Evolutionary conservation across 2,797 vertebrate genomes (phyloP).

Genomic region (Sebastes hopkinsi): DNA sequence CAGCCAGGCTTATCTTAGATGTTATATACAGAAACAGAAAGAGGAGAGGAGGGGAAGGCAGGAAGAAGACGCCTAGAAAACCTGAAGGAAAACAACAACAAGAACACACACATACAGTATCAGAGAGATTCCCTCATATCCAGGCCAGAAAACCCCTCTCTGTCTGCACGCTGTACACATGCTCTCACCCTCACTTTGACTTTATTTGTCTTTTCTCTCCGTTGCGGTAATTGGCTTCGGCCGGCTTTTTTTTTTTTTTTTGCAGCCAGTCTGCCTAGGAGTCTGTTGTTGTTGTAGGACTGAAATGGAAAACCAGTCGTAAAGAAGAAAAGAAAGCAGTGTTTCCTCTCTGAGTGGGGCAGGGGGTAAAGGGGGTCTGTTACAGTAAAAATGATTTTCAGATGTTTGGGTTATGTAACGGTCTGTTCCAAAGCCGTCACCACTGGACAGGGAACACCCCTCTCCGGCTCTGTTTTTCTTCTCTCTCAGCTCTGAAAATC

Average conservation of each 20-base stretch:
- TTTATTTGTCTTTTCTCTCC: slow-evolving; percentile 2
- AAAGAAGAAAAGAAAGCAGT: slow-evolving; percentile 13
- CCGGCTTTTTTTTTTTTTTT: background rate
- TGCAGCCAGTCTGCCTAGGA: background rate
- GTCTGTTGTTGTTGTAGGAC: slow-evolving; percentile 8
- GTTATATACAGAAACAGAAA: slow-evolving; percentile 41
- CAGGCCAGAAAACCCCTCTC: background rate
- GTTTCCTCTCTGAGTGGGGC: slow-evolving; percentile 47
- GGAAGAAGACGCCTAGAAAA: slow-evolving; percentile 21
- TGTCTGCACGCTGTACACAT: background rate
- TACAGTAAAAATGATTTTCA: slow-evolving; percentile 69
- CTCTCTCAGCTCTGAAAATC: background rate
- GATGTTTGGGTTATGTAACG: slow-evolving; percentile 76
- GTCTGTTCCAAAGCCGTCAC: slow-evolving; percentile 39
- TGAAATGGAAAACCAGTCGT: slow-evolving; percentile 21
- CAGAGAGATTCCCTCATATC: background rate
- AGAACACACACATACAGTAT: background rate
- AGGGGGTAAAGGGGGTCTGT: slow-evolving; percentile 58
- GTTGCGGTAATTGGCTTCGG: background rate
- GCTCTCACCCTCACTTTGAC: background rate
- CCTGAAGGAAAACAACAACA: slow-evolving; percentile 7
- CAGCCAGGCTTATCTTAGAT: slow-evolving; percentile 50
- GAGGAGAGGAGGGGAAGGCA: slow-evolving; percentile 5
- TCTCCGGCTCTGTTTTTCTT: slow-evolving; percentile 5
- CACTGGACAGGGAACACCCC: slow-evolving; percentile 38